phyloP scores from a whole-genome alignment of 92 coral and sea anemone genomes.

The Metridium senile region DNA sequence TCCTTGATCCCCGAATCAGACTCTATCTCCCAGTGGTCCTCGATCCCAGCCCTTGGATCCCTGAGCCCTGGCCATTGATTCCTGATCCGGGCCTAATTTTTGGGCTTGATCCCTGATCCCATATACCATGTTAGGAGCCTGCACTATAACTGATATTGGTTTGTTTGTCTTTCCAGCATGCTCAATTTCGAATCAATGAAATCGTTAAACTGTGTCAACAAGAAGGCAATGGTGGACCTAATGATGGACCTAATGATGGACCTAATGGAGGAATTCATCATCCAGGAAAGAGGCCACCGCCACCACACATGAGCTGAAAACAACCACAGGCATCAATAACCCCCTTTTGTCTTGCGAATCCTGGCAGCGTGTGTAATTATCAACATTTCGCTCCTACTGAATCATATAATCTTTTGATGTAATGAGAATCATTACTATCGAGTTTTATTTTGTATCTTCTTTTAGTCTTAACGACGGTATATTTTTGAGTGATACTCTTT shows the following conservation, averaged over 20 bases:
- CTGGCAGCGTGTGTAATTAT: slow-evolving; percentile 1
- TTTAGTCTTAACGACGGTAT: slow-evolving; percentile 6
- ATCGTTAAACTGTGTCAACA: slow-evolving; percentile 46
- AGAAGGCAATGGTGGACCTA: slow-evolving; percentile 19
- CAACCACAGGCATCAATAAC: slow-evolving; percentile 14
- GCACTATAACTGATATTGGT: background rate
- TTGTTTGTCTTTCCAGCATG: slow-evolving; percentile 22
- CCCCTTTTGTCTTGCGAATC: background rate
- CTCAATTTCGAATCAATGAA: slow-evolving; percentile 53
- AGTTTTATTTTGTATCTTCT: slow-evolving; percentile 6
- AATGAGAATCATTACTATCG: background rate
- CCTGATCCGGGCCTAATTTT: no score
- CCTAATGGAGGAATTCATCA: slow-evolving; percentile 14
- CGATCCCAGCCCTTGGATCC: no score
- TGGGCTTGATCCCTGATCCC: no score
- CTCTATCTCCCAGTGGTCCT: no score
- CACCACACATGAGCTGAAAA: slow-evolving; percentile 20
- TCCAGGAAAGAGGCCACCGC: slow-evolving; percentile 32
- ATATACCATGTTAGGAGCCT: no score
- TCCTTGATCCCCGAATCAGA: no score
- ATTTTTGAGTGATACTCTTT: background rate
- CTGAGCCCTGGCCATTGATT: no score
- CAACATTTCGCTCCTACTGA: background rate
- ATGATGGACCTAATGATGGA: no score
- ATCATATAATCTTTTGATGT: slow-evolving; percentile 4